These are phyloP conservation scores for Parus major DNA, from an alignment of 2,113 vertebrate species.

Conservation along the genomic window DNA sequence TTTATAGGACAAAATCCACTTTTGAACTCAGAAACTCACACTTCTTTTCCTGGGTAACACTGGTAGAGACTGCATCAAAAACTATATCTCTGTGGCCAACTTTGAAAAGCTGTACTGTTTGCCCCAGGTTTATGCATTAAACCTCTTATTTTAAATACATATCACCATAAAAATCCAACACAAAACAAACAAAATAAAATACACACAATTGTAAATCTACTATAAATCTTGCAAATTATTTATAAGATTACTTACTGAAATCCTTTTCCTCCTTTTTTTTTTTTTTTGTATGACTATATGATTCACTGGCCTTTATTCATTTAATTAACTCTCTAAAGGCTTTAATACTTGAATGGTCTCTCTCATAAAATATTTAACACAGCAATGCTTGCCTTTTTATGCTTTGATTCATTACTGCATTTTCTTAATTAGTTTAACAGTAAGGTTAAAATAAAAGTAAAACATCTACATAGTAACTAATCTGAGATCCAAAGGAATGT, in stretches of 20 bases:
- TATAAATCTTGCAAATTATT: background rate
- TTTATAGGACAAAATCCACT: background rate
- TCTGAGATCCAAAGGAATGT: background rate
- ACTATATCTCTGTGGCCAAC: too few relatives aligned
- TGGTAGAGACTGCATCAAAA: background rate
- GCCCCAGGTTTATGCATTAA: background rate
- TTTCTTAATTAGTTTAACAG: background rate
- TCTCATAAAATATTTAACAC: background rate
- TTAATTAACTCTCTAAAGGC: background rate
- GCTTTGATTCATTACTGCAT: background rate
- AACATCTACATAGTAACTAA: background rate
- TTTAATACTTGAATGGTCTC: background rate
- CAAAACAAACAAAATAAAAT: background rate
- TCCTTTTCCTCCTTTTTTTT: background rate
- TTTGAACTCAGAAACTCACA: too few relatives aligned
- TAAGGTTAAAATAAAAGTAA: background rate
- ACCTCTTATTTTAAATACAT: background rate
- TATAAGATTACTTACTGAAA: background rate
- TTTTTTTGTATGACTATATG: background rate
- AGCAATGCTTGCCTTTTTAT: background rate
- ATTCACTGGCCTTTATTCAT: background rate
- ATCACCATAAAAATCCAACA: background rate
- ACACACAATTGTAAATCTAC: background rate
- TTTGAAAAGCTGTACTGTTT: background rate
- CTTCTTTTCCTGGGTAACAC: fast-evolving